Conservation (phyloP, 2,888 invertebrate species). For the Prosopocoilus inquinatus region DNA sequence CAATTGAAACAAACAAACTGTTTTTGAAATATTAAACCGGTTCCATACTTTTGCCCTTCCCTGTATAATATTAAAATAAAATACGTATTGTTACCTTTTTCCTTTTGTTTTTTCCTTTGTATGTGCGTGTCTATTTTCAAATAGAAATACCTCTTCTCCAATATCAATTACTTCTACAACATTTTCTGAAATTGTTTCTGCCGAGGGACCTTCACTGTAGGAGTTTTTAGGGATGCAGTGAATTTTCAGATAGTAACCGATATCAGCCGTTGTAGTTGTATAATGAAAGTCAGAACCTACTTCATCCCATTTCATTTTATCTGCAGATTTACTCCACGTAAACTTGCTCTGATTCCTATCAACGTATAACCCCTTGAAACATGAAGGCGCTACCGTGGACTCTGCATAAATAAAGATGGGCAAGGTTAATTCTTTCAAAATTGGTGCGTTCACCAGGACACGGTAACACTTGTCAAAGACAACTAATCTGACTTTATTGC, state of each 20-base stretch:
- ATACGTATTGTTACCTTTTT: constrained; percentile 60
- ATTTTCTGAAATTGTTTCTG: constrained; percentile 27
- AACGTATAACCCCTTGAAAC: constrained; percentile 62
- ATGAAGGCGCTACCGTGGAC: constrained; percentile 67
- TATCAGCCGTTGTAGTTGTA: constrained; percentile 57
- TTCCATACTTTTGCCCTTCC: too few species aligned
- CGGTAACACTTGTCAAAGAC: constrained; percentile 55
- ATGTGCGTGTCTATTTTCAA: constrained; percentile 69
- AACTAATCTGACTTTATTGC: constrained; percentile 27
- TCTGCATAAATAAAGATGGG: constrained; percentile 69
- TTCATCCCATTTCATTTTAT: constrained; percentile 56
- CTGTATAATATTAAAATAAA: constrained; percentile 6
- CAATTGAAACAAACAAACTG: not conserved
- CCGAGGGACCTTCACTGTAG: constrained; percentile 53
- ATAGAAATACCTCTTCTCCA: constrained; percentile 63
- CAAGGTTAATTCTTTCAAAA: constrained; percentile 60
- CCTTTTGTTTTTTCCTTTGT: constrained; percentile 59
- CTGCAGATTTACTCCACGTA: constrained; percentile 61
- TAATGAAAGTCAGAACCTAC: constrained; percentile 60
- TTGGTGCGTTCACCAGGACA: constrained; percentile 70
- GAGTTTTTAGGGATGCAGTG: constrained; percentile 53
- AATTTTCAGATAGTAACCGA: constrained; percentile 66
- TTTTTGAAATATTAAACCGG: not conserved
- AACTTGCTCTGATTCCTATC: constrained; percentile 56
- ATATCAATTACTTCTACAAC: constrained; percentile 59